phyloP scores from a whole-genome alignment of 2,113 vertebrate genomes.

The Oryzias javanicus region DNA sequence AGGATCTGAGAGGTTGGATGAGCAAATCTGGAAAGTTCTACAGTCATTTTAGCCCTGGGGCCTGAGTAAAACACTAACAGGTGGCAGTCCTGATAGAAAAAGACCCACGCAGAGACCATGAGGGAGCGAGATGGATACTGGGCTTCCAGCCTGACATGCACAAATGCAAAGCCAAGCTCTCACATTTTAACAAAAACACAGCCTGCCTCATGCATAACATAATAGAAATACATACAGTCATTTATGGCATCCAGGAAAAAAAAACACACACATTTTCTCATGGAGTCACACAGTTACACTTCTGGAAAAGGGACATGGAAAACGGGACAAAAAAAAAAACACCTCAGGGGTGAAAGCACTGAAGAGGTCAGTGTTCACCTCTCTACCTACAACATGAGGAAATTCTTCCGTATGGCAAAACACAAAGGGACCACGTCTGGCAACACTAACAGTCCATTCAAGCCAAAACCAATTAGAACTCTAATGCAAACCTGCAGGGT shows the following conservation, averaged over 20 bases:
- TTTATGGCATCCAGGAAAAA: not conserved
- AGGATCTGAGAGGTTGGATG: slow-evolving; percentile 64
- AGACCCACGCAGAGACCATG: slow-evolving; percentile 73
- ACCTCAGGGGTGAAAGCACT: slow-evolving; percentile 27
- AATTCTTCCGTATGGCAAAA: slow-evolving; percentile 73
- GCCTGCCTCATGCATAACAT: slow-evolving; percentile 45
- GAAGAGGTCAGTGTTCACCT: slow-evolving; percentile 44
- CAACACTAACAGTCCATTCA: slow-evolving; percentile 61
- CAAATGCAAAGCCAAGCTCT: slow-evolving; percentile 38
- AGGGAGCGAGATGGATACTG: slow-evolving; percentile 67
- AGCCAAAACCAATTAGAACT: slow-evolving; percentile 81
- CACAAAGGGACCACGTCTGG: slow-evolving; percentile 68
- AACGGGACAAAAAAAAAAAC: not conserved
- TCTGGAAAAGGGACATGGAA: not conserved
- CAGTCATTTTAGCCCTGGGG: slow-evolving; percentile 62
- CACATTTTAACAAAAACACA: slow-evolving; percentile 40
- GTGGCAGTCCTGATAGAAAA: slow-evolving; percentile 65
- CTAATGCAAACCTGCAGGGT: slow-evolving; percentile 80
- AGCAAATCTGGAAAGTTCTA: slow-evolving; percentile 70
- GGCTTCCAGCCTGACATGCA: slow-evolving; percentile 58
- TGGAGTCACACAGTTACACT: not conserved
- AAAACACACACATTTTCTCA: not conserved
- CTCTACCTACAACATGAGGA: slow-evolving; percentile 53
- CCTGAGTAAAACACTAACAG: slow-evolving; percentile 76
- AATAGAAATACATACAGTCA: slow-evolving; percentile 19